Evolutionary conservation across 2,888 invertebrate species (phyloP), one percentile per base, ranked within the genome.

Genomic region (Mythimna albipuncta): DNA sequence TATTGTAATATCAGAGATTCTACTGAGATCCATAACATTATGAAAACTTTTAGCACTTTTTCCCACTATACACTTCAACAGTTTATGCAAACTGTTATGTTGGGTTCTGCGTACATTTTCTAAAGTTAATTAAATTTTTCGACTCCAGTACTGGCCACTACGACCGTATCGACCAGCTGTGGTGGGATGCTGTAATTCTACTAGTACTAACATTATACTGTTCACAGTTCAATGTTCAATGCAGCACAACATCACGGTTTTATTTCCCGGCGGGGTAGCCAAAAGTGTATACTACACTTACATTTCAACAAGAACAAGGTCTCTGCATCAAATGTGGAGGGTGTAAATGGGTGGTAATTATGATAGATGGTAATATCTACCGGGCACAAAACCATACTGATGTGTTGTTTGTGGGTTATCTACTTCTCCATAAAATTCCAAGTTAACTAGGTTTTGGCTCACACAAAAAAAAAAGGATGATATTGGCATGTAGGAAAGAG

Each of bases 41-140:
- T n/a, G 21, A 50, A 26, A 69, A 32, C 13, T 26, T 10, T 55
- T 55, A 59, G 38, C 59, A 21, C 41, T 58, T 44, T 69, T 16
- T 1, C 9, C 41, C 35, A 62, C 75, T 52, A 41, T 19, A 58
- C 16, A 44, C 21, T 78, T 78, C 21, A 35, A 57, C 21, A 58
- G 16, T 9, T 76, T 78, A 63, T 69, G 77, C 38, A 77, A 78
- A 78, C 63, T 63, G 52, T 64, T 76, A 35, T 32, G 32, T 54
- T 54, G 6, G 50, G 0, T 38, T 64, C 32, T 26, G 32, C 47
- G 57, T 59, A 61, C 7, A 47, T 69, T 76, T 81, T 61, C 61
- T 65, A 62, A 78, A 82, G 21, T 82, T 78, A 69, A 81, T 78
- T 81, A 82, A 69, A 19, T 65, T 58, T 69, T 77, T 82, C 32